Evolutionary conservation across 2,797 vertebrate genomes (phyloP), one percentile per base, ranked within the genome.

Genomic region (Myiotriccus ornatus): DNA sequence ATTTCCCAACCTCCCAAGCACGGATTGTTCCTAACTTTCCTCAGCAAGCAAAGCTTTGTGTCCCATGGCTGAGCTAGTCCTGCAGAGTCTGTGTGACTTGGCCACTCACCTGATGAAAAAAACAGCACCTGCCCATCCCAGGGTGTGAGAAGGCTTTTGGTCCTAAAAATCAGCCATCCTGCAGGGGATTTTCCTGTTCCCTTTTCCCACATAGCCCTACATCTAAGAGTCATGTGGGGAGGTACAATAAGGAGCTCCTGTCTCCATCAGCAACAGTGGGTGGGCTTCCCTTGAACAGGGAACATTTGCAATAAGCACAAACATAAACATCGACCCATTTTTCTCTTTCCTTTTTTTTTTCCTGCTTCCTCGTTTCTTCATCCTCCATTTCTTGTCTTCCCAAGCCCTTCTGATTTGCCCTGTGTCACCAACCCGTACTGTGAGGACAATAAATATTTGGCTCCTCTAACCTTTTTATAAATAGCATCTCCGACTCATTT

Each of bases 401-500:
- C 46, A 59, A 2, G n/a, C 34, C 34, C 18, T 67, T 34, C 39
- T 24, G 12, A 19, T 56, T 21, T 60, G 35, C 46, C 71, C 49
- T 18, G 20, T 39, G 34, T 28, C 57, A 14, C 14, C 32, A 28
- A 8, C 34, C 24, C 6, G 21, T 25, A 7, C 49, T 55, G 30
- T 0, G 22, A 83, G 50, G 35, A 80, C 6, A 9, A 24, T 3
- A 88, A 93, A 44, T 25, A 65, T 62, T 69, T 57, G 62, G 11
- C 44, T 78, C 21, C 32, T 39, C 7, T 14, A 39, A 69, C 12
- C 24, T 77, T 63, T 85, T 71, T 6, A 74, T 39, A 63, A 86
- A 65, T 17, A 47, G 5, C 34, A 30, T 7, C 5, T 21, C 46
- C 0, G 0, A 57, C 5, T 10, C 19, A 4, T 46, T 71, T 59